Evolutionary conservation across 2,888 invertebrate species (phyloP).

Genomic region (Scelioninae gen. 2): DNA sequence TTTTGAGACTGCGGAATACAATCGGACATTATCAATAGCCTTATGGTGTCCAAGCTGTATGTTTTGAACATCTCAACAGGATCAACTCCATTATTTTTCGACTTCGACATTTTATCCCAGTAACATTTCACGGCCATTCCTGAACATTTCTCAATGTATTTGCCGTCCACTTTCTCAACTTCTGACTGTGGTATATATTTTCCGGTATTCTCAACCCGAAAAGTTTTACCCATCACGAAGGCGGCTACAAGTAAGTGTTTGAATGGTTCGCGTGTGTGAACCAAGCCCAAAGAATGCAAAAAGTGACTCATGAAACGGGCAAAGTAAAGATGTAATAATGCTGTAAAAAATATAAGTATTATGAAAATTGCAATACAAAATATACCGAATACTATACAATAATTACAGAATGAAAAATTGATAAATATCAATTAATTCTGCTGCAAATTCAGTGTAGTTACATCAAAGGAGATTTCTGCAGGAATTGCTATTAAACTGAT

Average conservation of each 20-base stretch:
- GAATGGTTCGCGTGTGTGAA: slow-evolving; percentile 91
- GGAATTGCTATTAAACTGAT: no score
- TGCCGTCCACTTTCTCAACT: slow-evolving; percentile 78
- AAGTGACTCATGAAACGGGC: slow-evolving; percentile 97
- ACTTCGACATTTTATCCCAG: slow-evolving; percentile 99
- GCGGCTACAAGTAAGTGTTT: slow-evolving; percentile 93
- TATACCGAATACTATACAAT: no score
- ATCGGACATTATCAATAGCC: slow-evolving; percentile 91
- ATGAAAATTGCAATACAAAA: no score
- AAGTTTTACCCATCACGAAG: slow-evolving; percentile 94
- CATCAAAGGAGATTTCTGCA: no score
- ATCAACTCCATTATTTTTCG: slow-evolving; percentile 97
- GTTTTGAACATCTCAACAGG: slow-evolving; percentile 87
- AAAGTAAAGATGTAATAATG: slow-evolving; percentile 93
- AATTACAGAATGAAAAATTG: no score
- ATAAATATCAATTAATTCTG: no score
- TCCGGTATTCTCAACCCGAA: slow-evolving; percentile 83
- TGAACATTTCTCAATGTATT: slow-evolving; percentile 80
- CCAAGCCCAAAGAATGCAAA: slow-evolving; percentile 86
- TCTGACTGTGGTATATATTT: slow-evolving; percentile 85
- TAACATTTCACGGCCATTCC: slow-evolving; percentile 82
- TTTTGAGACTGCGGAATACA: slow-evolving; percentile 92
- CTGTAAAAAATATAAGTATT: slow-evolving; percentile 78
- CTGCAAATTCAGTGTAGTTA: no score
- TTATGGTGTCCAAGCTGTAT: slow-evolving; percentile 93